Evolutionary conservation across 2,113 vertebrate species (phyloP), one percentile per base, ranked within the genome.

Genomic region (Aptenodytes patagonicus): DNA sequence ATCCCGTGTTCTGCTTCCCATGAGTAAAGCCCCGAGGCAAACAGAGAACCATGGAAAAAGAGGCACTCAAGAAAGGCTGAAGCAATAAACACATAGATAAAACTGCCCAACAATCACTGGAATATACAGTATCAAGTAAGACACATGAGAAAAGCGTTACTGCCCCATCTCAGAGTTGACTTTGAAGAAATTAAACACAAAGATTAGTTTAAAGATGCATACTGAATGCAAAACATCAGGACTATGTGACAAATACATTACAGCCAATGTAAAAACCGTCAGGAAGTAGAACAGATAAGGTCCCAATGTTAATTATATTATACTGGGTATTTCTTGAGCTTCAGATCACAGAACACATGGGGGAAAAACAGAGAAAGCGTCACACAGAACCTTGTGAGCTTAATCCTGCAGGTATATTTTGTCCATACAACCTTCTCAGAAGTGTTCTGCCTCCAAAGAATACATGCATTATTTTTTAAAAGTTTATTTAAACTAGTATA

Each of bases 111-210:
- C 60, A 17, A 17, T 17, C 61, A n/a, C 44, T 31, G 57, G 7
- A 51, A 52, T 18, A 46, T 2, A 25, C 0, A 0, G 21, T 3
- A 54, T 7, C 58, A 51, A 70, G 21, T 0, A 7, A 72, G 28
- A 21, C 80, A 49, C 17, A 17, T 0, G 1, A 77, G 36, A 29
- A 46, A 42, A 72, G 16, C 5, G 44, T 10, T 2, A 16, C 31
- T 73, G 73, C 36, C 52, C 66, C 73, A 69, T 9, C 64, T 52
- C 58, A 66, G 75, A 78, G 65, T 3, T 29, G 19, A 11, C 34
- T 24, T 13, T 2, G 17, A 62, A 75, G 61, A 73, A 87, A 73
- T 28, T 1, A 82, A 60, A 69, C 38, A 61, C 46, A 20, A 58
- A 57, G 40, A 54, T 1, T 36, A 28, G 11, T 72, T 76, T 15